A percentile compares a stretch with the other conserved stretches of the same genome.
These are phyloP conservation scores for Pseudomyrmex sp. DNA, from an alignment of 1,140 invertebrate genomes.

Conservation along the genomic window DNA sequence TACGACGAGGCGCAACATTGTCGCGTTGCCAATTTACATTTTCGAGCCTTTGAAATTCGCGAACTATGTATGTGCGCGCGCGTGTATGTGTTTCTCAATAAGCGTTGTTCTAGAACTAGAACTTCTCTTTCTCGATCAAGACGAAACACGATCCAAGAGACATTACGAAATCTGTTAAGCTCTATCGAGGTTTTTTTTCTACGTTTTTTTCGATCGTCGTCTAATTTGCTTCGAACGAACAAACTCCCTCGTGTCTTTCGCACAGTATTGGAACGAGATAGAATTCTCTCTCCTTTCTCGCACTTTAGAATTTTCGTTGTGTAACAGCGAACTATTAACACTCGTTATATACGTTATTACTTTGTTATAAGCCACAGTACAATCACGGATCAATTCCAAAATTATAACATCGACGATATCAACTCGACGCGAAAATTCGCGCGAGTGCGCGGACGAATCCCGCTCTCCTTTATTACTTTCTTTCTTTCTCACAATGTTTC, in stretches of 20 bases:
- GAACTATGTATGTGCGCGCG: neutral
- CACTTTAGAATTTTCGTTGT: neutral
- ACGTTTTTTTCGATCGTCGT: neutral
- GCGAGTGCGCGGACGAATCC: neutral
- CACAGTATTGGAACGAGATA: neutral
- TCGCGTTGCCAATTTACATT: slow-evolving; percentile 9
- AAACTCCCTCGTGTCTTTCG: neutral
- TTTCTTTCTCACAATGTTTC: slow-evolving; percentile 10
- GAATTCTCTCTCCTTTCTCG: neutral
- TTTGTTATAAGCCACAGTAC: neutral
- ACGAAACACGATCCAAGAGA: slow-evolving; percentile 32
- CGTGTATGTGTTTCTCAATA: slow-evolving; percentile 29
- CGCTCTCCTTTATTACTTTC: too few relatives aligned
- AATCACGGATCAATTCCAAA: slow-evolving; percentile 2
- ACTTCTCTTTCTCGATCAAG: slow-evolving; percentile 17
- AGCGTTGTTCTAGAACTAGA: neutral
- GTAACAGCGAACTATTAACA: slow-evolving; percentile 1
- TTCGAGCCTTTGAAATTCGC: neutral
- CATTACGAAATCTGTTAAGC: slow-evolving; percentile 20
- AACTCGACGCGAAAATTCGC: slow-evolving; percentile 1
- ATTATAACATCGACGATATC: slow-evolving; percentile 23
- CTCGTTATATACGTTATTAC: neutral
- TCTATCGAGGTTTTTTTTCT: slow-evolving; percentile 9
- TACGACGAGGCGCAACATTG: slow-evolving; percentile 16
- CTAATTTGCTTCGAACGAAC: slow-evolving; percentile 24